Percentiles rank a stretch among this genome's conserved stretches.
phyloP scores from a whole-genome alignment of 2,888 invertebrate genomes.

The Zygothrica quintamaculata region DNA sequence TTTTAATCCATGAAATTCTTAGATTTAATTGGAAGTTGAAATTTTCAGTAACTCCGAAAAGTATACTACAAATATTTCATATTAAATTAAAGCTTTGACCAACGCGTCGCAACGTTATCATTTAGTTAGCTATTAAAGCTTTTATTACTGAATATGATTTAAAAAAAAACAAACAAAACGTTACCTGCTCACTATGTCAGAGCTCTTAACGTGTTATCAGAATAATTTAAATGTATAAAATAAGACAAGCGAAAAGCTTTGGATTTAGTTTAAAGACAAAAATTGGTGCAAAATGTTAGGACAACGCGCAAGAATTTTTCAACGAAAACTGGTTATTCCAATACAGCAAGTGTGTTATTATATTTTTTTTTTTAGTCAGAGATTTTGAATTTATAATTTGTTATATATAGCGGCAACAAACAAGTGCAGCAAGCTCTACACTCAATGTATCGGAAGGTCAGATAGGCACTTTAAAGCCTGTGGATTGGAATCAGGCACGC shows the following conservation, averaged over 20 bases:
- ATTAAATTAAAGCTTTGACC: too few relatives aligned
- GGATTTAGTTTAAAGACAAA: conserved; percentile 15
- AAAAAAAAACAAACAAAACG: too few relatives aligned
- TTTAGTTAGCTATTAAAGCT: too few relatives aligned
- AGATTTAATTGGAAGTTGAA: too few relatives aligned
- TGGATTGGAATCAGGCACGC: conserved; percentile 69
- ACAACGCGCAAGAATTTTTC: conserved; percentile 29
- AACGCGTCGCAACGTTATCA: too few relatives aligned
- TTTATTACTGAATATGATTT: too few relatives aligned
- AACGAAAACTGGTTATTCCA: conserved; percentile 14
- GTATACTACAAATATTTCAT: too few relatives aligned
- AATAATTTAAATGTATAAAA: not conserved
- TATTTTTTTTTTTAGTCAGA: not conserved
- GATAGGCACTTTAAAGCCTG: not conserved
- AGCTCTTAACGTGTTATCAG: too few relatives aligned
- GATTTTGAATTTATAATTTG: not conserved
- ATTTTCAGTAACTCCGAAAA: too few relatives aligned
- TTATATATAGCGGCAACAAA: conserved; percentile 52
- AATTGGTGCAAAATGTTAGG: conserved; percentile 39
- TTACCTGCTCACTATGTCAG: too few relatives aligned
- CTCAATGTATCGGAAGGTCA: conserved; percentile 12
- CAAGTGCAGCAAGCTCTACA: conserved; percentile 25
- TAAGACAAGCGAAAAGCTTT: not conserved
- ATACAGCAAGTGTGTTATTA: conserved; percentile 47
- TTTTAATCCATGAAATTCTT: too few relatives aligned